Evolutionary conservation across 2,797 vertebrate species (phyloP).

Genomic region (Danio tinwini): DNA sequence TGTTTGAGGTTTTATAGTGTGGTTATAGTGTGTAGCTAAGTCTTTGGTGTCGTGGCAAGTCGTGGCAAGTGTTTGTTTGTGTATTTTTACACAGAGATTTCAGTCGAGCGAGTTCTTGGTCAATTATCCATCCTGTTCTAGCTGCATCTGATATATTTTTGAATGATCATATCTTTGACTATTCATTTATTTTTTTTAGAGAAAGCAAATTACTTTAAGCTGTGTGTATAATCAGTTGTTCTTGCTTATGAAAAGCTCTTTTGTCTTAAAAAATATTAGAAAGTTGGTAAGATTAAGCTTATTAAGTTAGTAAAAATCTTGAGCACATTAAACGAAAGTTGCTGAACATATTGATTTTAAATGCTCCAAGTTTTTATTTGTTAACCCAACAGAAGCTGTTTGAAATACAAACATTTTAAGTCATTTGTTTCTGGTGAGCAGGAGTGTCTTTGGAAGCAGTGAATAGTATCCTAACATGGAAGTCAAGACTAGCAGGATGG

Average conservation of each 20-base stretch:
- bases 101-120: background rate
- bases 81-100: background rate
- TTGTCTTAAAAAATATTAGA: background rate
- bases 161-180: background rate
- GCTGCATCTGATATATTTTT: background rate
- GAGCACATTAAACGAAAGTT: background rate
- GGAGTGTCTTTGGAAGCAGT: background rate
- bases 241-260: background rate
- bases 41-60: background rate
- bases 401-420: background rate
- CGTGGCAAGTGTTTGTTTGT: background rate
- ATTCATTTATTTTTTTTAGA: too few relatives aligned
- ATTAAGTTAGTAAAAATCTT: background rate
- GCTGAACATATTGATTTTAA: background rate
- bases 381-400: background rate
- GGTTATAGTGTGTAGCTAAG: background rate
- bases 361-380: background rate
- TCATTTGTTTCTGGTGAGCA: background rate
- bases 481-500: constrained; percentile 46
- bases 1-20: constrained; percentile 8
- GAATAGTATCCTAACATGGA: constrained; percentile 16
- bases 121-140: background rate
- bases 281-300: background rate
- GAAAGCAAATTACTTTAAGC: background rate
- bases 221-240: background rate